These are phyloP conservation scores for Adela reaumurella DNA, from an alignment of 2,888 invertebrate species.

Conservation along the genomic window DNA sequence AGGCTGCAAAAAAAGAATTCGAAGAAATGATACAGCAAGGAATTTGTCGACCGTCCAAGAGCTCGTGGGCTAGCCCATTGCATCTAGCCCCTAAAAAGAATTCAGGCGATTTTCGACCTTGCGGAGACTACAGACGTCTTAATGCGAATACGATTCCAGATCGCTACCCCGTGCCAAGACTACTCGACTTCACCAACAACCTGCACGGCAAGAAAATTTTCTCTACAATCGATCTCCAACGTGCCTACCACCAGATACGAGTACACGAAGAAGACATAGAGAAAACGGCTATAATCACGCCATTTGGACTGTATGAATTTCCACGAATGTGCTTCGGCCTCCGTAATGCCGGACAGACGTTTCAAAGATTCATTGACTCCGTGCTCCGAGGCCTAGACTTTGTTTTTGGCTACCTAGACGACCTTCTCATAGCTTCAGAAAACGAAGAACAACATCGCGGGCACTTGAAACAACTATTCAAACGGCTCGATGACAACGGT, in stretches of 20 bases:
- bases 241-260: constrained; percentile 24
- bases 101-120: constrained; percentile 13
- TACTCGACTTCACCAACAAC: constrained; percentile 2
- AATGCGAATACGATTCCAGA: constrained; percentile 19
- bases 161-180: constrained; percentile 18
- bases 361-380: constrained; percentile 18
- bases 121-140: constrained; percentile 22
- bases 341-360: constrained; percentile 21
- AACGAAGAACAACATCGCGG: constrained; percentile 6
- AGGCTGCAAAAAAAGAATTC: constrained; percentile 7
- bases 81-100: constrained; percentile 10
- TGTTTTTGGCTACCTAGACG: constrained; percentile 18
- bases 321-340: constrained; percentile 21
- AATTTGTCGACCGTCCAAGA: not conserved
- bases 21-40: constrained; percentile 3
- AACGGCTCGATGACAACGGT: constrained; percentile 10
- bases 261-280: constrained; percentile 19
- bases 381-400: constrained; percentile 14
- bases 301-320: constrained; percentile 21
- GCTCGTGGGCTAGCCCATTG: constrained; percentile 9
- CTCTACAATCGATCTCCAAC: constrained; percentile 18
- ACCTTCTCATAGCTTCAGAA: constrained; percentile 16
- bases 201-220: constrained; percentile 16
- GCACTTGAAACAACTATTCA: constrained; percentile 10
- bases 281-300: constrained; percentile 25